Base-by-base conservation (phyloP, 2,797 vertebrate genomes). In the Myotis pilosus region DNA sequence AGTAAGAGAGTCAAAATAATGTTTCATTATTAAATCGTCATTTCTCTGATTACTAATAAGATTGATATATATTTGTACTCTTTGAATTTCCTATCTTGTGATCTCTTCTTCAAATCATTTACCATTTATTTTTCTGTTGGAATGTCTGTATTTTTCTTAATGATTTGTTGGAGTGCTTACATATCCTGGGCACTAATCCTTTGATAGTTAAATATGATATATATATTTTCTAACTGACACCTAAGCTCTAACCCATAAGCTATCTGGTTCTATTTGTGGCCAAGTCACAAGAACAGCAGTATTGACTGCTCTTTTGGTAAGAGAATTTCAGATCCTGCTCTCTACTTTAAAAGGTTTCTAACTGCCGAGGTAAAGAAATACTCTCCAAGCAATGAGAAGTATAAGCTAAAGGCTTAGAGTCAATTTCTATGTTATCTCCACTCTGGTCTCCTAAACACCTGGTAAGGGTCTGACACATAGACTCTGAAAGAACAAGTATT, bases 381-480 rank as follows among this genome's bases (percentile, higher is more conserved):
- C 44, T 55, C 38, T 91, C 38, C 60, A 78, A 76, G 72, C 60
- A 72, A 85, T 51, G 28, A 20, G 84, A 72, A 87, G n/a, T 49
- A 44, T 41, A 94, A 87, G 68, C 25, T 85, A 94, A 84, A 92
- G 15, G 28, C 55, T 94, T 74, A 81, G 49, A 30, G 49, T 47
- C 33, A 79, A 81, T 95, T 96, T 92, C 89, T 93, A 80, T 72
- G 44, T 94, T 92, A 94, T 12, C 47, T 8, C 47, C 86, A 90
- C 74, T 92, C 19, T 83, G 66, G 36, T 87, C 72, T 95, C 69
- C 76, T 93, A 41, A 96, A 75, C 13, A 88, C 33, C 13, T 90
- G 87, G 28, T 78, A 69, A 92, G 38, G 19, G 22, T 78, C 55
- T 72, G 75, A 36, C 28, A 92, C 49, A 76, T 25, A 74, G 69